These are phyloP conservation scores for Onychostoma macrolepis DNA, from an alignment of 2,113 vertebrate species.

Conservation along the genomic window DNA sequence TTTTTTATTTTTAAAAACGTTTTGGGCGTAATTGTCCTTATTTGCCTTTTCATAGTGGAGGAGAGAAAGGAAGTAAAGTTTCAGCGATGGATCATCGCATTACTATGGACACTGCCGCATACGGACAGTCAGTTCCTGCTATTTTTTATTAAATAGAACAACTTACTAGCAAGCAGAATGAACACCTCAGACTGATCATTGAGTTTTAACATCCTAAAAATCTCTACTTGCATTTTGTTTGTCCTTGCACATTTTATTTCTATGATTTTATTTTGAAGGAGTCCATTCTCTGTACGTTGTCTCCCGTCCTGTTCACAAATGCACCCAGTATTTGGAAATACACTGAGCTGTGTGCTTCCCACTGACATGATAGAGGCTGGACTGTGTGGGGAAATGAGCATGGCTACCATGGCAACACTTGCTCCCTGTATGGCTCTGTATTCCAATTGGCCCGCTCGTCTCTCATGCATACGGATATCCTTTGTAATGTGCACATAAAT, in stretches of 20 bases:
- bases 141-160: background rate
- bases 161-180: background rate
- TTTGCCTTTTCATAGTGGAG: constrained; percentile 26
- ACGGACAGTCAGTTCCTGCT: constrained; percentile 26
- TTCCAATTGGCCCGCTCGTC: constrained; percentile 71
- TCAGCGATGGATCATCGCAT: constrained; percentile 25
- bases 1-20: background rate
- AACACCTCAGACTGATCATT: background rate
- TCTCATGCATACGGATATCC: constrained; percentile 83
- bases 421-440: constrained; percentile 77
- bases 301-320: constrained; percentile 72
- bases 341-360: constrained; percentile 74
- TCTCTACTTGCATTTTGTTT: background rate
- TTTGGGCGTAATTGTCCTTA: background rate
- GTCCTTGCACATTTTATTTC: background rate
- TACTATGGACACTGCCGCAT: constrained; percentile 36
- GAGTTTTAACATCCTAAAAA: background rate
- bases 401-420: constrained; percentile 73
- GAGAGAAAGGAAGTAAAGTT: background rate
- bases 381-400: constrained; percentile 73
- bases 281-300: constrained; percentile 56
- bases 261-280: constrained; percentile 56
- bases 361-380: constrained; percentile 67
- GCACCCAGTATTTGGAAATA: constrained; percentile 75
- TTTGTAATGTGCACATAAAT: constrained; percentile 56